phyloP scores from a whole-genome alignment of 1,140 invertebrate species.

The Solen grandis region DNA sequence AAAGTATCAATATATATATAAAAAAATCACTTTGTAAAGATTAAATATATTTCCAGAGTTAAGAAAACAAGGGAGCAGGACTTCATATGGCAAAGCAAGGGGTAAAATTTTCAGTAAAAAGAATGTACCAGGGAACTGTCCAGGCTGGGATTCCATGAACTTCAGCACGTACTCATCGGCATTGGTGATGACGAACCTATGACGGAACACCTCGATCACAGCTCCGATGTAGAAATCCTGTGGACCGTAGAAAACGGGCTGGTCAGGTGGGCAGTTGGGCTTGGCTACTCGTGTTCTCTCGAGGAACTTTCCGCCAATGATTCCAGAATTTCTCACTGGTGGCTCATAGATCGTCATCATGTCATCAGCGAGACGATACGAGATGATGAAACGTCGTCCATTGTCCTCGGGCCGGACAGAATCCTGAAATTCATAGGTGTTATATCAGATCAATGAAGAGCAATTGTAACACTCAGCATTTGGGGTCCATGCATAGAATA shows the following conservation, averaged over 20 bases:
- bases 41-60: too few species aligned
- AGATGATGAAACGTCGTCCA: constrained; percentile 80
- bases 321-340: constrained; percentile 79
- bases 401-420: constrained; percentile 77
- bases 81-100: too few species aligned
- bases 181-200: constrained; percentile 79
- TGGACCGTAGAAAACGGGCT: constrained; percentile 79
- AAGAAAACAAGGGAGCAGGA: too few species aligned
- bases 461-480: neutral
- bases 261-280: constrained; percentile 74
- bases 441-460: neutral
- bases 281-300: constrained; percentile 80
- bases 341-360: constrained; percentile 81
- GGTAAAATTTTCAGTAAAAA: too few species aligned
- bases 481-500: too few species aligned
- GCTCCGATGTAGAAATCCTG: constrained; percentile 81
- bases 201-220: constrained; percentile 78
- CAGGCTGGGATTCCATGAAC: constrained; percentile 79
- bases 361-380: constrained; percentile 80
- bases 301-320: constrained; percentile 81
- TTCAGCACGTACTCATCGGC: constrained; percentile 80
- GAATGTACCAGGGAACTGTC: constrained; percentile 77
- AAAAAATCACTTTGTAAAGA: too few species aligned
- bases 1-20: too few species aligned
- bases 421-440: too few species aligned